These are phyloP conservation scores for Pecten maximus DNA, from an alignment of 2,888 invertebrate species.

Conservation along the genomic window DNA sequence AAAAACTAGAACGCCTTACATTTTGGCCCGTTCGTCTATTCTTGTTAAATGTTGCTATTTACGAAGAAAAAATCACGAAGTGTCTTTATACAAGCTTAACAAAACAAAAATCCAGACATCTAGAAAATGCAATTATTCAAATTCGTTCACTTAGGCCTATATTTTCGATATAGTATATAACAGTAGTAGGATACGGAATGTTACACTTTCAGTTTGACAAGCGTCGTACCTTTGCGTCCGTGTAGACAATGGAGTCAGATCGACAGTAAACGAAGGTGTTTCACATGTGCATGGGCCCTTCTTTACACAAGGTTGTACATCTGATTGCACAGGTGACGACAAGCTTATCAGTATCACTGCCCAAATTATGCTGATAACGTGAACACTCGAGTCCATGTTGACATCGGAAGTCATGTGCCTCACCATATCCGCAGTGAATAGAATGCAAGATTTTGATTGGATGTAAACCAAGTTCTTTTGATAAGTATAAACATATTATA, in stretches of 20 bases:
- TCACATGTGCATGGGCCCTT: neutral
- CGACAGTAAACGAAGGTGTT: neutral
- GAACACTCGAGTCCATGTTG: neutral
- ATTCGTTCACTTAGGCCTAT: too few relatives aligned
- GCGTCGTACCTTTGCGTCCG: neutral
- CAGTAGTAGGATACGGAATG: too few relatives aligned
- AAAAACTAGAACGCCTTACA: too few relatives aligned
- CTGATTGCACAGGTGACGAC: neutral
- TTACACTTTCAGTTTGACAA: conserved; percentile 3
- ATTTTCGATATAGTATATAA: too few relatives aligned
- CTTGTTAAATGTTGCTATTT: too few relatives aligned
- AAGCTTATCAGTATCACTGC: neutral
- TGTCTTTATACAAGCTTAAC: too few relatives aligned
- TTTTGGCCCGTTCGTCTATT: too few relatives aligned
- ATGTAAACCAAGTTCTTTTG: too few relatives aligned
- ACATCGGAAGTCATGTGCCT: conserved; percentile 30
- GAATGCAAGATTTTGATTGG: neutral
- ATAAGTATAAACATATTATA: too few relatives aligned
- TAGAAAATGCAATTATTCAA: too few relatives aligned
- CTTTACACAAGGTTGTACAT: neutral
- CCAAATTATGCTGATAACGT: neutral
- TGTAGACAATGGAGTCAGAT: neutral
- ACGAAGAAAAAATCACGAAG: too few relatives aligned
- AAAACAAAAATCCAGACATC: too few relatives aligned
- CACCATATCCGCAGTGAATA: neutral